These are phyloP conservation scores for Brenthis hecate DNA, from an alignment of 2,888 invertebrate species.

Conservation along the genomic window DNA sequence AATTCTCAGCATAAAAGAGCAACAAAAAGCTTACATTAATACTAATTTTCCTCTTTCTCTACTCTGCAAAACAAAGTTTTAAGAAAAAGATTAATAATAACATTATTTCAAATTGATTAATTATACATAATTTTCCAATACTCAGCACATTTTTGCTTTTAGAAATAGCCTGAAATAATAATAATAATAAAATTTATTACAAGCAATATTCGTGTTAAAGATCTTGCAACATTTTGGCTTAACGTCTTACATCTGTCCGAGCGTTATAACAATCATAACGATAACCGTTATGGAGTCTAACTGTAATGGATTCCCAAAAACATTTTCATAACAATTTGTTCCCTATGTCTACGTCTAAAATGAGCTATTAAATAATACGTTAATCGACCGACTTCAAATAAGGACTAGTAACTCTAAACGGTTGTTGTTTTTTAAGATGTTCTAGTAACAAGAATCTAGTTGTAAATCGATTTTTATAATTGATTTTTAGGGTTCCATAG, in stretches of 20 bases:
- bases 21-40: too few species aligned
- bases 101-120: too few species aligned
- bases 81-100: too few species aligned
- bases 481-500: too few species aligned
- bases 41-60: too few species aligned
- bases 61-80: too few species aligned
- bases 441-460: too few species aligned
- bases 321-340: conserved; percentile 57
- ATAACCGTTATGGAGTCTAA: conserved; percentile 48
- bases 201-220: conserved; percentile 15
- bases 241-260: conserved; percentile 47
- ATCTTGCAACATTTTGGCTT: conserved; percentile 42
- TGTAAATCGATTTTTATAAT: too few species aligned
- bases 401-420: not conserved
- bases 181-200: conserved; percentile 12
- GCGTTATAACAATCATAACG: conserved; percentile 56
- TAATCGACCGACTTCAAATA: not conserved
- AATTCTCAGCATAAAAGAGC: too few species aligned
- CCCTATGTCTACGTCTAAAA: conserved; percentile 29
- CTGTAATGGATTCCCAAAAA: conserved; percentile 45
- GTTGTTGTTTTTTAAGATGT: not conserved
- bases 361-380: conserved; percentile 12
- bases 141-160: not conserved
- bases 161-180: conserved; percentile 8
- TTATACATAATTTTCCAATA: not conserved